Conservation (phyloP, 2,797 vertebrate species). For the Esox lucius region DNA sequence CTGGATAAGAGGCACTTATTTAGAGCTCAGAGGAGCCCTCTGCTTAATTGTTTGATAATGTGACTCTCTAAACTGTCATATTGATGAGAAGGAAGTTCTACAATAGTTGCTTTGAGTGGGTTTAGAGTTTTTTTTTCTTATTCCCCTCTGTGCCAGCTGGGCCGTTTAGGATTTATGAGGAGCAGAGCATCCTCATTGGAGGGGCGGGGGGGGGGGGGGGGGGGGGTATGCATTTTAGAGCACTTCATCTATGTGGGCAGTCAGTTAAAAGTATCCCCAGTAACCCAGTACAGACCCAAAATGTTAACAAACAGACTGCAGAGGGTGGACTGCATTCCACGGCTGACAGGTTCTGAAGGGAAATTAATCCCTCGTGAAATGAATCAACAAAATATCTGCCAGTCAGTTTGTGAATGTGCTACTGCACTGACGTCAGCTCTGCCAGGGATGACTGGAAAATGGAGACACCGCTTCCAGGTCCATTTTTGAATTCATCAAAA, state of each 20-base stretch:
- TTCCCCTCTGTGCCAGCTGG: too few relatives aligned
- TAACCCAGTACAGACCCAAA: not conserved
- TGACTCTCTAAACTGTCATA: not conserved
- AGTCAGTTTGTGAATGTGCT: constrained; percentile 64
- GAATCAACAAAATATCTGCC: constrained; percentile 70
- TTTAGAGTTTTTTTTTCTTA: not conserved
- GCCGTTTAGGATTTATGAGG: too few relatives aligned
- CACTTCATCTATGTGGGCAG: too few relatives aligned
- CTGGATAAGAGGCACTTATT: not conserved
- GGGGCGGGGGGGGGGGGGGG: too few relatives aligned
- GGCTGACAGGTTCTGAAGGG: constrained; percentile 27
- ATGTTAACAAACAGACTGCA: not conserved
- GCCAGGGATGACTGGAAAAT: constrained; percentile 19
- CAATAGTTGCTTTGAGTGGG: not conserved
- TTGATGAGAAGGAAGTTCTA: not conserved
- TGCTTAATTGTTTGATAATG: not conserved
- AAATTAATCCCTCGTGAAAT: constrained; percentile 59
- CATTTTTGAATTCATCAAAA: constrained; percentile 51
- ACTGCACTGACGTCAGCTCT: constrained; percentile 21
- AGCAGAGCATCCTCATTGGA: too few relatives aligned
- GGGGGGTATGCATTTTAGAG: too few relatives aligned
- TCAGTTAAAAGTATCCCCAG: not conserved
- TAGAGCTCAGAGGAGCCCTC: not conserved
- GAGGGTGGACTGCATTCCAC: not conserved
- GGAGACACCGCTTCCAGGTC: constrained; percentile 33